Percentiles rank a stretch among this genome's conserved stretches.
phyloP scores from a whole-genome alignment of 2,888 invertebrate genomes.

The Phaedon cochleariae region DNA sequence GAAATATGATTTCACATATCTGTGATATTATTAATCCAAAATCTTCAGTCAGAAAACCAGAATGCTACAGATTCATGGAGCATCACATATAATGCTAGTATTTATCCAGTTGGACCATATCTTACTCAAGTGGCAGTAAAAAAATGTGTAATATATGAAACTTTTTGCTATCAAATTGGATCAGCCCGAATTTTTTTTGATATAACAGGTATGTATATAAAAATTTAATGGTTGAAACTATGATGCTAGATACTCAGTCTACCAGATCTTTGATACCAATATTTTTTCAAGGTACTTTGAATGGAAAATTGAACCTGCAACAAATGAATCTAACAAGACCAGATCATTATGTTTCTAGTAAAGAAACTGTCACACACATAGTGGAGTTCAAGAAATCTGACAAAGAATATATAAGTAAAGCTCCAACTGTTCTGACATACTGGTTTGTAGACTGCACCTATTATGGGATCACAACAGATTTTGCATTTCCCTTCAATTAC shows the following conservation, averaged over 20 bases:
- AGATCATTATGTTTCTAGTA: constrained; percentile 72
- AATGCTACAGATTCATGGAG: constrained; percentile 70
- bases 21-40: not conserved
- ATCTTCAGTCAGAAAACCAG: constrained; percentile 60
- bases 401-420: constrained; percentile 66
- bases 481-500: constrained; percentile 72
- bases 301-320: constrained; percentile 71
- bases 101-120: constrained; percentile 69
- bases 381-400: constrained; percentile 71
- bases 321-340: constrained; percentile 70
- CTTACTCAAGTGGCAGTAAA: constrained; percentile 66
- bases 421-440: constrained; percentile 70
- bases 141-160: constrained; percentile 50
- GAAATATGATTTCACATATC: constrained; percentile 7
- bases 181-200: constrained; percentile 59
- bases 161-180: constrained; percentile 61
- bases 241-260: not conserved
- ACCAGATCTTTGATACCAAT: not conserved
- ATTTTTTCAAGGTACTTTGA: constrained; percentile 66
- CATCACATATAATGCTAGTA: constrained; percentile 65
- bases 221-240: not conserved
- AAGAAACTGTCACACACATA: constrained; percentile 66
- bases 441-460: constrained; percentile 85
- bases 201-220: constrained; percentile 61
- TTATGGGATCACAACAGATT: constrained; percentile 71